Percentiles rank a stretch among this genome's conserved stretches.
phyloP scores from a whole-genome alignment of 2,797 vertebrate species.

The Crax fasciolata region DNA sequence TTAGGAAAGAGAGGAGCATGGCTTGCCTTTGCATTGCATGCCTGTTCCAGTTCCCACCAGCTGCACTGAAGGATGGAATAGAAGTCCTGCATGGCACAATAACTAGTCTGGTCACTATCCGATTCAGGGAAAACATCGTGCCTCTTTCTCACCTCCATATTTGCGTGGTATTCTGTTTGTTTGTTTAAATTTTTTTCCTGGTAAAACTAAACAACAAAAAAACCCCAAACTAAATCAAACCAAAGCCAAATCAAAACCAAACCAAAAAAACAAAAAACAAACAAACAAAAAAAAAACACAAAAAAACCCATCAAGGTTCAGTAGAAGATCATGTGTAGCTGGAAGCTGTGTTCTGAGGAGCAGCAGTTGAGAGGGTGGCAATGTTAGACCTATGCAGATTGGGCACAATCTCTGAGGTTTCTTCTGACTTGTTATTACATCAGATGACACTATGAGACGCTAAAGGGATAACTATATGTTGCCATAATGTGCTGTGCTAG shows the following conservation, averaged over 20 bases:
- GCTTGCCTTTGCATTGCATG: not conserved
- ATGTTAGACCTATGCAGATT: accelerated
- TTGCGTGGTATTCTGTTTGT: too few species aligned
- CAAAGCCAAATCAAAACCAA: not conserved
- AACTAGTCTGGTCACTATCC: not conserved
- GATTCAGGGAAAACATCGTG: not conserved
- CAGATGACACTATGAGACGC: not conserved
- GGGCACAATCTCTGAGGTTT: not conserved
- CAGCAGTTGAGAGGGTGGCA: not conserved
- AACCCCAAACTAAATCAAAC: not conserved
- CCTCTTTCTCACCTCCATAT: not conserved
- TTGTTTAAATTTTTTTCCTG: not conserved
- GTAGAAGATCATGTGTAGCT: not conserved
- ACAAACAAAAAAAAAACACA: too few species aligned
- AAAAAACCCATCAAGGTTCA: not conserved
- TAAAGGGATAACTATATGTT: not conserved
- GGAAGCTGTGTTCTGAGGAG: not conserved
- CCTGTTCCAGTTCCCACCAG: not conserved
- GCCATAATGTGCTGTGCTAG: not conserved
- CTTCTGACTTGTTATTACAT: not conserved
- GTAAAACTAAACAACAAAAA: not conserved
- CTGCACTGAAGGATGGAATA: not conserved
- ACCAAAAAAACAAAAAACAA: too few species aligned
- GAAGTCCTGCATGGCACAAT: not conserved
- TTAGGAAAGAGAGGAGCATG: not conserved